A percentile compares a stretch with the other conserved stretches of the same genome.
phyloP scores from a whole-genome alignment of 2,888 invertebrate species.

The Eremobia ochroleuca region DNA sequence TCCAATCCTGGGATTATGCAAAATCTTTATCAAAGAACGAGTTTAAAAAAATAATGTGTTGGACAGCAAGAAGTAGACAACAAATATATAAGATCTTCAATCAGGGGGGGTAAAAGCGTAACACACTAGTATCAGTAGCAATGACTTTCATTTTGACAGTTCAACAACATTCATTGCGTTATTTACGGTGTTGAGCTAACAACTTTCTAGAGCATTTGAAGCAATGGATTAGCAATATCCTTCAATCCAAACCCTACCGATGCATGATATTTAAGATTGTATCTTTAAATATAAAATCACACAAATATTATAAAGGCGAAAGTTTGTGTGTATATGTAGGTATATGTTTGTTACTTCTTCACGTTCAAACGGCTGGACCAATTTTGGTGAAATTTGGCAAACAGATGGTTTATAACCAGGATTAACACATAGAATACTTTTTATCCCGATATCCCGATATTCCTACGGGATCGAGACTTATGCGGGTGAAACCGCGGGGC shows the following conservation, averaged over 20 bases:
- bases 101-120: not conserved
- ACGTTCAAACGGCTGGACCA: too few relatives aligned
- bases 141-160: not conserved
- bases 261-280: not conserved
- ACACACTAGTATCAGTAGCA: not conserved
- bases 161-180: not conserved
- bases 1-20: conserved; percentile 28
- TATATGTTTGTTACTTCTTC: too few relatives aligned
- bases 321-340: too few relatives aligned
- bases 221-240: too few relatives aligned
- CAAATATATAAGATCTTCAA: not conserved
- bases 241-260: not conserved
- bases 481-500: too few relatives aligned
- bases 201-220: not conserved
- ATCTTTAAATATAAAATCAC: too few relatives aligned
- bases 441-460: too few relatives aligned
- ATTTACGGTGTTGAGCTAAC: not conserved
- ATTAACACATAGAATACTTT: too few relatives aligned
- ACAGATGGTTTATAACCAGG: too few relatives aligned
- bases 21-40: conserved; percentile 3
- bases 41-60: not conserved
- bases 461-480: too few relatives aligned
- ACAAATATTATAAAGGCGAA: too few relatives aligned
- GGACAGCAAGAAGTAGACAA: not conserved
- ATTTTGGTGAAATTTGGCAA: too few relatives aligned